Conservation (phyloP, 1,140 invertebrate species). For the Platorchestia sp. region DNA sequence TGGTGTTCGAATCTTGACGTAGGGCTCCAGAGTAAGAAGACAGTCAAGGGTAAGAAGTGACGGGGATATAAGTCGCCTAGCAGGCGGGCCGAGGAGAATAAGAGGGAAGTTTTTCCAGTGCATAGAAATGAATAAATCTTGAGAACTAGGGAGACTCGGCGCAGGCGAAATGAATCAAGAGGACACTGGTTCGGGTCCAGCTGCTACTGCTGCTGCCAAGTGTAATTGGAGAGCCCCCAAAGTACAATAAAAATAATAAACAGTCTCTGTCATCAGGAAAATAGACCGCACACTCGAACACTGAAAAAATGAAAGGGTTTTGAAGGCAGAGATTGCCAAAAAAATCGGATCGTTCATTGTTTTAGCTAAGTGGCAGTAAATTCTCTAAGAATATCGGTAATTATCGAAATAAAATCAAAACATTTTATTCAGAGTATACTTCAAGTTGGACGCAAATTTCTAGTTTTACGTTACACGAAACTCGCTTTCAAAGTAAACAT, state of each 20-base stretch:
- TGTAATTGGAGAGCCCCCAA: background rate
- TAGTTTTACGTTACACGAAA: background rate
- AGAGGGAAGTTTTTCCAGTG: background rate
- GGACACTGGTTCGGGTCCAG: background rate
- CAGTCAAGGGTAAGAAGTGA: constrained; percentile 43
- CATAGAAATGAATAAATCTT: background rate
- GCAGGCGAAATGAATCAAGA: background rate
- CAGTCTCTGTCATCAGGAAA: background rate
- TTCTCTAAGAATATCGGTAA: too few species aligned
- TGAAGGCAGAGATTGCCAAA: too few species aligned
- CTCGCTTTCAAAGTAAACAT: background rate
- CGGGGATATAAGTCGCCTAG: background rate
- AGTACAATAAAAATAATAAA: background rate
- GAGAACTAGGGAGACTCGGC: background rate
- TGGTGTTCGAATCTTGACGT: constrained; percentile 26
- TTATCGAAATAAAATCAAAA: background rate
- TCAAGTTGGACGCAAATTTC: background rate
- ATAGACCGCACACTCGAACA: background rate
- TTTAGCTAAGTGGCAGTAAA: too few species aligned
- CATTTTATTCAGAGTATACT: background rate
- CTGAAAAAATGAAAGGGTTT: too few species aligned
- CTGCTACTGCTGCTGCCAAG: background rate
- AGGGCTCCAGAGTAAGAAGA: background rate
- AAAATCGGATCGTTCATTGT: too few species aligned
- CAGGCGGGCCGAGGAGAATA: background rate